Conservation (phyloP, 2,113 vertebrate species). For the Phoenicopterus ruber region DNA sequence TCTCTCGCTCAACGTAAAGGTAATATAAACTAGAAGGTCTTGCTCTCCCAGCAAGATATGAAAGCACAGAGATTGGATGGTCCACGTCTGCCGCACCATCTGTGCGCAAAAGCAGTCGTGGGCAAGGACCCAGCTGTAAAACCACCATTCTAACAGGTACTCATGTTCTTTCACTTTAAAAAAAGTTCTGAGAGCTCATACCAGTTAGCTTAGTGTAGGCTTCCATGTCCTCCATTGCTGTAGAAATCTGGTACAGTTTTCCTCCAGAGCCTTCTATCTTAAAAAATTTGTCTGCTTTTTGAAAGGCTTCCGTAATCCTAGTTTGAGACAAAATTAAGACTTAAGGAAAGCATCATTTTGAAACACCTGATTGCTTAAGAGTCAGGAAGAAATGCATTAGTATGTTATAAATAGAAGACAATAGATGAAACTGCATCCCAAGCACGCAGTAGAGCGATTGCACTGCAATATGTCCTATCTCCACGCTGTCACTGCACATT, state of each 20-base stretch:
- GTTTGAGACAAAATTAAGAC: background rate
- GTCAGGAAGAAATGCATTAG: background rate
- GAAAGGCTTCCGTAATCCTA: conserved; percentile 93
- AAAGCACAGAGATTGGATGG: background rate
- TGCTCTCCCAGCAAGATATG: background rate
- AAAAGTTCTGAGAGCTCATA: conserved; percentile 36
- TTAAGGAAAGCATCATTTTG: background rate
- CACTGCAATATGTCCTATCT: background rate
- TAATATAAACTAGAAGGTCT: background rate
- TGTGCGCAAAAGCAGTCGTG: background rate
- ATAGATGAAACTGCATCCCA: background rate
- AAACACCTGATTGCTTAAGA: background rate
- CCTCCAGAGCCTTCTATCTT: conserved; percentile 76
- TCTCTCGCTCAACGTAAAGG: background rate
- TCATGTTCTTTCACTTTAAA: background rate
- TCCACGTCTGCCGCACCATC: background rate
- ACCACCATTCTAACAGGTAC: background rate
- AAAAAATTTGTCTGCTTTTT: conserved; percentile 84
- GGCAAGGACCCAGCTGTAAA: background rate
- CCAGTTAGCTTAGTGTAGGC: conserved; percentile 93
- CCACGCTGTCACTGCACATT: background rate
- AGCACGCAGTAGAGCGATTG: background rate
- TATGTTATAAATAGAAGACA: background rate
- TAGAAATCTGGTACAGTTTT: conserved; percentile 78
- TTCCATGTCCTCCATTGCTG: conserved; percentile 91